Evolutionary conservation across 2,888 invertebrate genomes (phyloP).

Genomic region (Epsilonema sp.): DNA sequence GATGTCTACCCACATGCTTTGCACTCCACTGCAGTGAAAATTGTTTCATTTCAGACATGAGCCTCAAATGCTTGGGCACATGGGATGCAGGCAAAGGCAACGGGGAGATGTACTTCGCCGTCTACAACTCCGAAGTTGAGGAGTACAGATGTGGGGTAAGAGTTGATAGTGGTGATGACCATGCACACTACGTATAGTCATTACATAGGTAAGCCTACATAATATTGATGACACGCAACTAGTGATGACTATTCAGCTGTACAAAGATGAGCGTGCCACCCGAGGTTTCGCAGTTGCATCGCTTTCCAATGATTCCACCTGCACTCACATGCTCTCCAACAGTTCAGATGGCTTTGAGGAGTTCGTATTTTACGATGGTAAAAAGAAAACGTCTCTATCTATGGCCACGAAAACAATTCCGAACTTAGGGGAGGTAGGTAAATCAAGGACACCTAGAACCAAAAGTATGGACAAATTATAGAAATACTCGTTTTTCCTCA

Average conservation of each 20-base stretch:
- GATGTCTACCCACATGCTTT: too few relatives aligned
- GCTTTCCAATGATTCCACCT: slow-evolving; percentile 8
- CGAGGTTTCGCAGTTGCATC: slow-evolving; percentile 6
- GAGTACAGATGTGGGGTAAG: slow-evolving; percentile 9
- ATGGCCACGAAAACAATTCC: too few relatives aligned
- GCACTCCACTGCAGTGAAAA: too few relatives aligned
- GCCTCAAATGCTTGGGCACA: slow-evolving; percentile 5
- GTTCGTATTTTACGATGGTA: slow-evolving; percentile 7
- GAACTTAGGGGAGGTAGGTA: too few relatives aligned
- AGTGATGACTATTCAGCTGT: slow-evolving; percentile 1
- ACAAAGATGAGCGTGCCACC: neutral
- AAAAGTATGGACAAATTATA: too few relatives aligned
- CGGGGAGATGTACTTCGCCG: slow-evolving; percentile 5
- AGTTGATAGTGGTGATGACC: neutral
- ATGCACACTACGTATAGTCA: neutral
- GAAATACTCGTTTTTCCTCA: too few relatives aligned
- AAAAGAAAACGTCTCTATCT: too few relatives aligned
- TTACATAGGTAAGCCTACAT: too few relatives aligned
- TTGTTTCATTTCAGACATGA: slow-evolving; percentile 5
- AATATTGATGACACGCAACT: too few relatives aligned
- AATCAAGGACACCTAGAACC: too few relatives aligned
- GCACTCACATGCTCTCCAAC: neutral
- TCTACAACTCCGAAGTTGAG: slow-evolving; percentile 4
- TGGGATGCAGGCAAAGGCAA: slow-evolving; percentile 3
- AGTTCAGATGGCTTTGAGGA: slow-evolving; percentile 5